These are phyloP conservation scores for Eciton burchellii DNA, from an alignment of 1,140 invertebrate genomes.

Conservation along the genomic window DNA sequence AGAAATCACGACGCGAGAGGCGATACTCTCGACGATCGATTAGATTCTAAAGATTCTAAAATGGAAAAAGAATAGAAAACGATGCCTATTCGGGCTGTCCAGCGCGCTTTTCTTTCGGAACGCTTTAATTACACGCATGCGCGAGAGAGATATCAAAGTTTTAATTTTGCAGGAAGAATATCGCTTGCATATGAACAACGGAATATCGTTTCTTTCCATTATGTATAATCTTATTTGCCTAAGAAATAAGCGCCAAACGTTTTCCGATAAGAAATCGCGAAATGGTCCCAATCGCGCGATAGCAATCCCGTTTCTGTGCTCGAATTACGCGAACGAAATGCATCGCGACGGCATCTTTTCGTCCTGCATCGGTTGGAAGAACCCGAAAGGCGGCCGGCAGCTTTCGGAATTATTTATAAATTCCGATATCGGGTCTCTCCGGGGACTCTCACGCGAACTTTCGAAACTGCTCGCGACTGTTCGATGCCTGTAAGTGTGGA, in stretches of 20 bases:
- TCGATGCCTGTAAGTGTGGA: constrained; percentile 60
- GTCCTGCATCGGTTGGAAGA: not conserved
- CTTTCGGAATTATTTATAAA: constrained; percentile 51
- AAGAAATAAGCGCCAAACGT: not conserved
- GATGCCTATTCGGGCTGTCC: no score
- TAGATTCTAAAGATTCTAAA: no score
- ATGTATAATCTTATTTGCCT: constrained; percentile 7
- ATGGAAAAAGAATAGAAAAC: no score
- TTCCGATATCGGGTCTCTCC: constrained; percentile 19
- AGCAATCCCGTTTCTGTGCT: constrained; percentile 2
- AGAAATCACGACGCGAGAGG: no score
- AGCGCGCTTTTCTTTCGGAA: no score
- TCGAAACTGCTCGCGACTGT: constrained; percentile 57
- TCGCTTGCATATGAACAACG: not conserved
- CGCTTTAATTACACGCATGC: no score
- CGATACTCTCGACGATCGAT: not conserved
- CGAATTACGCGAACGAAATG: constrained; percentile 36
- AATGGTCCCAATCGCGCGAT: not conserved
- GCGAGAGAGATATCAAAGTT: not conserved
- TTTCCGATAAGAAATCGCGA: constrained; percentile 21
- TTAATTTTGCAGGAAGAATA: not conserved
- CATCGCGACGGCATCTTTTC: not conserved
- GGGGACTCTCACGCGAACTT: constrained; percentile 23
- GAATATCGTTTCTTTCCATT: not conserved
- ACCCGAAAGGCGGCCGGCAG: not conserved